These are phyloP conservation scores for Tachina lurida DNA, from an alignment of 2,888 invertebrate species.

Conservation along the genomic window DNA sequence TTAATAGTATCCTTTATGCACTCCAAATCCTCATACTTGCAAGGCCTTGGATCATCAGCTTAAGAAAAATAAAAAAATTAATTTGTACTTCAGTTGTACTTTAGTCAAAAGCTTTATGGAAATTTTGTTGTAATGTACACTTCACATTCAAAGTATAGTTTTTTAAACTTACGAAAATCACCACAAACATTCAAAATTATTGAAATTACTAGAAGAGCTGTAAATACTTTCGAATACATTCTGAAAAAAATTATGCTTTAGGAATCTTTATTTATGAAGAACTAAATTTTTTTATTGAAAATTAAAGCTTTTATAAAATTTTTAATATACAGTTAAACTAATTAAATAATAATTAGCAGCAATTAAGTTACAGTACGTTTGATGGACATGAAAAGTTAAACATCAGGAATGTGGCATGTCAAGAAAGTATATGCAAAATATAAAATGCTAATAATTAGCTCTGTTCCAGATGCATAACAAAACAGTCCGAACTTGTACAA, in stretches of 20 bases:
- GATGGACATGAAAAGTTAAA: constrained; percentile 8
- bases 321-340: neutral
- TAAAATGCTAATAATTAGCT: neutral
- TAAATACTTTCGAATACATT: constrained; percentile 27
- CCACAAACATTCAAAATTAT: constrained; percentile 21
- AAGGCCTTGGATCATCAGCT: constrained; percentile 77
- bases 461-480: no score
- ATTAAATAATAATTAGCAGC: no score
- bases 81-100: no score
- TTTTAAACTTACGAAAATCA: constrained; percentile 56
- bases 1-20: constrained; percentile 74
- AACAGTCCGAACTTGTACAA: no score
- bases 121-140: no score
- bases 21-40: constrained; percentile 75
- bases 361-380: neutral
- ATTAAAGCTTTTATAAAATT: constrained; percentile 4
- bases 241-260: neutral
- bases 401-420: neutral
- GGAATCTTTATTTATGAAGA: neutral
- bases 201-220: constrained; percentile 16
- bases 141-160: neutral
- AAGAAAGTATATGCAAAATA: neutral
- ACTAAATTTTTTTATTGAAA: neutral
- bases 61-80: neutral
- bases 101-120: no score